Conservation (phyloP, 2,113 vertebrate genomes). For the Cynoglossus semilaevis region DNA sequence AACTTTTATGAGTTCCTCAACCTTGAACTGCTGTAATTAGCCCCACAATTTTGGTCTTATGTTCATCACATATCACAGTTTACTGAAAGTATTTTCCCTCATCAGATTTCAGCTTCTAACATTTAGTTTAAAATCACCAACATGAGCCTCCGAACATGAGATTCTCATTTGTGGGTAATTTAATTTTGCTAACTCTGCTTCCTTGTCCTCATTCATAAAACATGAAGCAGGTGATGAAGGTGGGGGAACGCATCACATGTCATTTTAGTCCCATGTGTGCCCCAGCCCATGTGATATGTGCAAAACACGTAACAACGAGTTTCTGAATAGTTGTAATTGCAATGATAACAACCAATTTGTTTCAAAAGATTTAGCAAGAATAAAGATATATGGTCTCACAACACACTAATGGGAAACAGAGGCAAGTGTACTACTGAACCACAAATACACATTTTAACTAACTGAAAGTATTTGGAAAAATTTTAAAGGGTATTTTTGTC, state of each 20-base stretch:
- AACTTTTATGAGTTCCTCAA: too few species aligned
- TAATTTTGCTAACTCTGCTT: slow-evolving; percentile 21
- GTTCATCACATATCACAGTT: neutral
- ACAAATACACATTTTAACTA: too few species aligned
- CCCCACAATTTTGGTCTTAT: too few species aligned
- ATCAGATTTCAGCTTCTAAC: neutral
- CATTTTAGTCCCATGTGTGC: slow-evolving; percentile 14
- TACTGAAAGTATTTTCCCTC: neutral
- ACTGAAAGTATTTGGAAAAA: too few species aligned
- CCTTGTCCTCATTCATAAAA: slow-evolving; percentile 48
- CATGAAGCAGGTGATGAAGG: slow-evolving; percentile 11
- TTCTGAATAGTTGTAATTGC: too few species aligned
- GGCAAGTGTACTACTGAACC: too few species aligned
- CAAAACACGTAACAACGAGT: neutral
- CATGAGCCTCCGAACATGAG: slow-evolving; percentile 5
- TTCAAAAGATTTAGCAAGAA: too few species aligned
- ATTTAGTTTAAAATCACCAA: slow-evolving; percentile 4
- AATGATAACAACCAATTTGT: too few species aligned
- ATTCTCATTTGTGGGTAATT: slow-evolving; percentile 1
- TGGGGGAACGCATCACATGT: slow-evolving; percentile 11
- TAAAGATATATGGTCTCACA: too few species aligned
- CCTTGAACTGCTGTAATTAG: too few species aligned
- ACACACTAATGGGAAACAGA: too few species aligned
- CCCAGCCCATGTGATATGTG: neutral
- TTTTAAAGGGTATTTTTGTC: too few species aligned